Base-by-base conservation (phyloP, 2,888 invertebrate species). In the Cynaeus angustus region DNA sequence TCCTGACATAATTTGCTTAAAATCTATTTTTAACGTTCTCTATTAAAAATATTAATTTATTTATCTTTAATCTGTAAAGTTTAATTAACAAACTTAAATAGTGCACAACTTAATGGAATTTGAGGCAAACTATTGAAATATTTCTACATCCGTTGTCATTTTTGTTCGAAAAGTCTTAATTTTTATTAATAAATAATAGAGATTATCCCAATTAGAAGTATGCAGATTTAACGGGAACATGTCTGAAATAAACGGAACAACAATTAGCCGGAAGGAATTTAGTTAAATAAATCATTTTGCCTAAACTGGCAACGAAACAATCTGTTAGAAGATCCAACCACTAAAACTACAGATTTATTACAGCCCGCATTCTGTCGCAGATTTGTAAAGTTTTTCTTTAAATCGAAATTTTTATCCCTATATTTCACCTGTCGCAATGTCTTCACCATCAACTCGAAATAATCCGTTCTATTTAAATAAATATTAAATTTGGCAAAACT, bases 331-430 rank as follows among this genome's bases (percentile, higher is more conserved):
- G 43, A 43, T 56, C 26, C 28, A 41, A 41, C 56, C 16, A 56
- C 56, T 38, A 55, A 33, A 56, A 56, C 56, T 56, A 56, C 50
- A 56, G 41, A 56, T 56, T 56, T 56, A 56, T 56, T 43, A 56
- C 41, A 28, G n/a, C 10, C 56, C 43, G 43, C 43, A 43, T 43
- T 9, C 43, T 43, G 55, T 38, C 55, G 37, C 38, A 55, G 14
- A 46, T 46, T 14, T 14, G 33, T 16, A 55, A 55, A 55, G 37
- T 33, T 55, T 52, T 52, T 52, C 12, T 2, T 41, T 3, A 33
- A 41, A 41, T 41, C 21, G 21, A 55, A 38, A 38, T 41, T 56
- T 56, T 43, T 56, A 37, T 43, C 12, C 28, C 26, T 1, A 3
- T n/a, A 30, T 50, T 28, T 26, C 48, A 26, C 21, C 21, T 50